A percentile compares a stretch with the other conserved stretches of the same genome.
Conservation (phyloP, 2,888 invertebrate species). For the Microctonus brassicae region DNA sequence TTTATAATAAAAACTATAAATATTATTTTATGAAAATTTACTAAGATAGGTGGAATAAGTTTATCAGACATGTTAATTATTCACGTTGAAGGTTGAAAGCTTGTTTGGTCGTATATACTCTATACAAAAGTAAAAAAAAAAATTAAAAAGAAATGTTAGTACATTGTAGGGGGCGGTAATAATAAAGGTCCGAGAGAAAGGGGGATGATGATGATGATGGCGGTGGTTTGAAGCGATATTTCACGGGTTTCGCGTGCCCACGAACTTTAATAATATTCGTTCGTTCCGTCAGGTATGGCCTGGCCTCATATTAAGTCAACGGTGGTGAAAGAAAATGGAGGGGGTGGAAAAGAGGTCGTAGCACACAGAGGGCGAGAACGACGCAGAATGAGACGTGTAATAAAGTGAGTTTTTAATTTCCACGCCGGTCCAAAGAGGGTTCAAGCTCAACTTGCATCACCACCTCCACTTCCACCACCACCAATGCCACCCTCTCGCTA, state of each 20-base stretch:
- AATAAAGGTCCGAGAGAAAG: slow-evolving; percentile 46
- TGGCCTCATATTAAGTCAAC: slow-evolving; percentile 66
- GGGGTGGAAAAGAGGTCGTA: slow-evolving; percentile 27
- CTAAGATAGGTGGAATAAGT: slow-evolving; percentile 8
- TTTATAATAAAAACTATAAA: not conserved
- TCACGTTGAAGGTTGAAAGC: slow-evolving; percentile 28
- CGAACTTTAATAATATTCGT: slow-evolving; percentile 70
- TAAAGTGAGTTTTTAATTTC: slow-evolving; percentile 70
- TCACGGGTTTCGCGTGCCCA: slow-evolving; percentile 67
- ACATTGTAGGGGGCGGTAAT: slow-evolving; percentile 35
- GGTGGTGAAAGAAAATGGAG: slow-evolving; percentile 48
- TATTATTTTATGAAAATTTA: slow-evolving; percentile 18
- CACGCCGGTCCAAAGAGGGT: slow-evolving; percentile 54
- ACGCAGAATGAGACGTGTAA: slow-evolving; percentile 68
- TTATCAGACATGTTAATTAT: slow-evolving; percentile 30
- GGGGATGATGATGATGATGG: slow-evolving; percentile 32
- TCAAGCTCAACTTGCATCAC: slow-evolving; percentile 31
- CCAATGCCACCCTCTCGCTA: slow-evolving; percentile 49
- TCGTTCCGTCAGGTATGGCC: slow-evolving; percentile 68
- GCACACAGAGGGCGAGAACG: slow-evolving; percentile 30
- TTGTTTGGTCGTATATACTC: slow-evolving; percentile 28
- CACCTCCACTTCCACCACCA: slow-evolving; percentile 17
- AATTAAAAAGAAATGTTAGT: slow-evolving; percentile 1
- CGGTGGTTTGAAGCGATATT: slow-evolving; percentile 59
- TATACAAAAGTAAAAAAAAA: not conserved